Percentiles rank a stretch among this genome's conserved stretches.
phyloP scores from a whole-genome alignment of 2,797 vertebrate genomes.

The Sebastolobus alascanus region DNA sequence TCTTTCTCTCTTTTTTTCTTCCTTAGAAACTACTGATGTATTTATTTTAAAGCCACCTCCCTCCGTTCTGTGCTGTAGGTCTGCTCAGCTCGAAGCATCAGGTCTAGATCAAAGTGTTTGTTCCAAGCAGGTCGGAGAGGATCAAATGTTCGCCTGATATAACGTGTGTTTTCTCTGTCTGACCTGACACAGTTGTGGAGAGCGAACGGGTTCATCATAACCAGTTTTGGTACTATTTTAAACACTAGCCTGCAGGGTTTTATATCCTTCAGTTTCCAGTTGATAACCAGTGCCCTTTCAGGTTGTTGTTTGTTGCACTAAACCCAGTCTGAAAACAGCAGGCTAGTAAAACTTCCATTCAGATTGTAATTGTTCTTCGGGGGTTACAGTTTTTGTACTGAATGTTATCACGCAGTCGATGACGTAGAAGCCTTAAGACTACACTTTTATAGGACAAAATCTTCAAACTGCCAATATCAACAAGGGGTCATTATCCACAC shows the following conservation, averaged over 20 bases:
- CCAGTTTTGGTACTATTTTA: constrained; percentile 42
- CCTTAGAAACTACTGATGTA: constrained; percentile 75
- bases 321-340: constrained; percentile 11
- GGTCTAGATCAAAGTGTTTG: constrained; percentile 48
- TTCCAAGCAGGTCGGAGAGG: constrained; percentile 17
- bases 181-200: background rate
- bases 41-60: constrained; percentile 64
- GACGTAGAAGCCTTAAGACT: constrained; percentile 71
- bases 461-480: constrained; percentile 62
- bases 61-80: constrained; percentile 12
- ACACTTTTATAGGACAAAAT: constrained; percentile 37
- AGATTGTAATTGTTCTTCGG: constrained; percentile 18
- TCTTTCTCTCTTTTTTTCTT: constrained; percentile 30
- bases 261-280: constrained; percentile 6
- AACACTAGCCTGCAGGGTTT: constrained; percentile 6
- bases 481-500: constrained; percentile 31
- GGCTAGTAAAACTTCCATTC: background rate
- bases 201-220: constrained; percentile 1
- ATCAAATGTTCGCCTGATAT: constrained; percentile 9
- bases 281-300: constrained; percentile 28
- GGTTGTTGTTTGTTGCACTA: constrained; percentile 38
- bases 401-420: constrained; percentile 50
- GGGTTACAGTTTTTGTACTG: constrained; percentile 45
- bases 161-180: constrained; percentile 16
- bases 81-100: constrained; percentile 22